Evolutionary conservation across 2,888 invertebrate genomes (phyloP).

Genomic region (Entomobrya proxima): DNA sequence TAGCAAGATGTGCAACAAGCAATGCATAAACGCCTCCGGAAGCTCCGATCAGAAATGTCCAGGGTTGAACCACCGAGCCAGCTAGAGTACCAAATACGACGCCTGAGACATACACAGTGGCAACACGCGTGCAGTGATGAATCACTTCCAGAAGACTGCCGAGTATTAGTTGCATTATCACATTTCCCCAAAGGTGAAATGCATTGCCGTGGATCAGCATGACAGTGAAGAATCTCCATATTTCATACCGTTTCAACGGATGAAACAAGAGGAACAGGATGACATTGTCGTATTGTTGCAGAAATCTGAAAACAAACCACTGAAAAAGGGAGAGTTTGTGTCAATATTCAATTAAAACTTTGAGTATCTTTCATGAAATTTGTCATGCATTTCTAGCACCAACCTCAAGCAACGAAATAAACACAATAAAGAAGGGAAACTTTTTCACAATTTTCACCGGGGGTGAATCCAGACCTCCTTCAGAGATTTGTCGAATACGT

Average conservation of each 20-base stretch:
- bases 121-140: slow-evolving; percentile 54
- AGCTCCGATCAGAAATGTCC: slow-evolving; percentile 88
- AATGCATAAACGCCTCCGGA: slow-evolving; percentile 94
- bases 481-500: slow-evolving; percentile 44
- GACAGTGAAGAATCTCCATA: slow-evolving; percentile 89
- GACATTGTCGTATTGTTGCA: slow-evolving; percentile 62
- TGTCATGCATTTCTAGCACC: background rate
- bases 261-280: slow-evolving; percentile 80
- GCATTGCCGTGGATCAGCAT: slow-evolving; percentile 85
- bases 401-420: slow-evolving; percentile 49
- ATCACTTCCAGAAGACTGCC: slow-evolving; percentile 55
- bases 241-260: slow-evolving; percentile 82
- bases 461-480: slow-evolving; percentile 21
- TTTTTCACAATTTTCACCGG: slow-evolving; percentile 54
- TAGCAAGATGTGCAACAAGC: slow-evolving; percentile 90
- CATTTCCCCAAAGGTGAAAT: slow-evolving; percentile 54
- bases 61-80: slow-evolving; percentile 85
- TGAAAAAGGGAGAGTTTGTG: too few relatives aligned
- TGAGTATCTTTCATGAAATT: background rate
- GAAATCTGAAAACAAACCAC: background rate
- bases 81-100: slow-evolving; percentile 80
- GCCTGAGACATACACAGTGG: slow-evolving; percentile 34
- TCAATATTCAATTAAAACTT: background rate
- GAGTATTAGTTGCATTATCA: slow-evolving; percentile 56
- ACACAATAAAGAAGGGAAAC: slow-evolving; percentile 57